Evolutionary conservation across 2,888 invertebrate genomes (phyloP), one percentile per base, ranked within the genome.

Genomic region (Drosophila limbata): DNA sequence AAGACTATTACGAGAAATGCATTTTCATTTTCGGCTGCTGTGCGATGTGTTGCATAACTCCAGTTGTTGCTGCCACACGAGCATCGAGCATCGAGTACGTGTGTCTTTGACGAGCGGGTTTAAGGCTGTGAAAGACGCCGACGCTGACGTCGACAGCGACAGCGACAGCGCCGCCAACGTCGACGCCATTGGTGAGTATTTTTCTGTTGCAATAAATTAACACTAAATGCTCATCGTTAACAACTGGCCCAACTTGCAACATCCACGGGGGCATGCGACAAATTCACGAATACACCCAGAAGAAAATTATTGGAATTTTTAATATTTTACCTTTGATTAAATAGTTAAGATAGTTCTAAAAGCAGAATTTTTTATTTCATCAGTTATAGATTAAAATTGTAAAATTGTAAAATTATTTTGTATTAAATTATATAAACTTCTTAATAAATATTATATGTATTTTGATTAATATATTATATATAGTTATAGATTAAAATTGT

Each of bases 1-100:
- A 83, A 84, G 73, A 77, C 83, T 85, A 84, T 84, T 84, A 84
- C 81, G 73, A 79, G 83, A 84, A 85, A 84, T 86, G 68, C 73
- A 81, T 81, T 85, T 28, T 28, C 28, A 28, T 28, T 83, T 78
- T 35, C 35, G 35, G 35, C 35, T 71, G 67, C 53, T 61, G 57
- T 52, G 50, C 68, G 50, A 61, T 25, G 37, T 51, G 40, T 75
- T 75, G 68, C 75, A 76, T 76, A 76, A 76, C 75, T n/a, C 53
- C 52, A 63, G 37, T 71, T 66, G 55, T 57, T 56, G 67, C 33
- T 51, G 60, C 47, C 52, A 21, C 55, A 42, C 33, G 31, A 37
- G 55, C 19, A 17, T 8, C 40, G 21, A 17, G 40, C 44, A 51
- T 52, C 25, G 25, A 25, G 25, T 28, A 28, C 28, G 28, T 28